phyloP scores from a whole-genome alignment of 1,140 invertebrate genomes.

The Chironomus tepperi region DNA sequence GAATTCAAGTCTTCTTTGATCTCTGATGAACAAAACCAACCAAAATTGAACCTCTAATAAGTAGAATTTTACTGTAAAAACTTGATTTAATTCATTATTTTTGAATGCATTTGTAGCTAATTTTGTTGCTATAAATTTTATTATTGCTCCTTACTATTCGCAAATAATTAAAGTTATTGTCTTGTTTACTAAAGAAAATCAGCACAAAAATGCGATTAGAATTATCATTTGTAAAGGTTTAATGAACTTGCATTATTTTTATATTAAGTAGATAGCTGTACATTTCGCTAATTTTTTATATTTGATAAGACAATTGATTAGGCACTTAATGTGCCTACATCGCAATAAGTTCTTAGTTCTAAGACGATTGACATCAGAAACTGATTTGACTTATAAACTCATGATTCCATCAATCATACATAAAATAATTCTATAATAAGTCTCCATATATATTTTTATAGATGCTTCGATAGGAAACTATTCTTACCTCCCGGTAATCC shows the following conservation, averaged over 20 bases:
- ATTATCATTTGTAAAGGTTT: too few species aligned
- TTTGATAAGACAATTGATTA: too few species aligned
- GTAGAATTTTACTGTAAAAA: too few species aligned
- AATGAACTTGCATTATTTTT: too few species aligned
- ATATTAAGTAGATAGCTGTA: too few species aligned
- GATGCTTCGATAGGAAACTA: background rate
- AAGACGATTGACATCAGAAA: too few species aligned
- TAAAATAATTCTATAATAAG: background rate
- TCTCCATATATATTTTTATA: background rate
- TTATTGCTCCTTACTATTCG: background rate
- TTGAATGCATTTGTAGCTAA: background rate
- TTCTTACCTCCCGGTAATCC: background rate
- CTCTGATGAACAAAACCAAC: too few species aligned
- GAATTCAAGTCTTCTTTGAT: too few species aligned
- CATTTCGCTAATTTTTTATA: too few species aligned
- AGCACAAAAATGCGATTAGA: background rate
- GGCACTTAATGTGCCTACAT: too few species aligned
- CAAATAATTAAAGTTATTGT: slow-evolving; percentile 3
- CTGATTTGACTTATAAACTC: background rate
- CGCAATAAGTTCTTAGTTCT: too few species aligned
- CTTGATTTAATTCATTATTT: slow-evolving; percentile 8
- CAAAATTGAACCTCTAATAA: too few species aligned
- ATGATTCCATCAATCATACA: background rate
- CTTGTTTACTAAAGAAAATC: background rate
- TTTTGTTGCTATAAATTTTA: background rate